Base-by-base conservation (phyloP, 37 sponge, comb jelly and placozoan species). In the Tethya wilhelma region DNA sequence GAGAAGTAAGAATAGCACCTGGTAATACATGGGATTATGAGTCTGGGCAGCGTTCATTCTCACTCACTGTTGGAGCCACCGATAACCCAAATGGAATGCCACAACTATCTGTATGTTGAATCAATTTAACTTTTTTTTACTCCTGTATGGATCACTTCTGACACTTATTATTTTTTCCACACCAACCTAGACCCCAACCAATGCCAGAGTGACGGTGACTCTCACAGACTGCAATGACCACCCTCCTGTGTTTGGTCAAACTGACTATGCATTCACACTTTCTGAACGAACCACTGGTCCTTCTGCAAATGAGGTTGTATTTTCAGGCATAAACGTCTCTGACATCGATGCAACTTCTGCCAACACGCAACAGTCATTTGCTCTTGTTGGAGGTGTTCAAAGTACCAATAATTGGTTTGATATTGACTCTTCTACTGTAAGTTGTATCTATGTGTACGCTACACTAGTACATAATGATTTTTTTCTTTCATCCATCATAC, bases 211-310 rank as follows among this genome's bases (percentile, higher is more conserved):
- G 4, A 78, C 79, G 0, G 6, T 86, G 2, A 59, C 79, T 8
- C 22, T 86, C 32, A 39, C 72, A 23, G 86, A 86, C 78, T 77
- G 78, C 49, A 86, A 86, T 62, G 86, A 86, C 56, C 23, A 70
- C 56, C 65, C 86, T 64, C 86, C 86, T 26, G 29, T 78, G 41
- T 71, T 86, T 2, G n/a, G 30, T 30, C 42, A 44, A 25, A 63
- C 60, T 28, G 4, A 25, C 2, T 3, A 77, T 34, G 20, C 68
- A 1, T 7, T 65, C 40, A 57, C 46, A 11, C 45, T 84, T 36
- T 28, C 8, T 57, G 85, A 75, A 63, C 53, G 69, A 11, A 45
- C 59, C 45, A 64, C 67, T 2, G 41, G 12, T 0, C 28, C 73
- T 63, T 28, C 62, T 38, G 25, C 82, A 32, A 38, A 71, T 39